Percentiles rank a stretch among this genome's conserved stretches.
Evolutionary conservation across 2,113 vertebrate species (phyloP).

Genomic region (Cyanoramphus novaezelandiae): DNA sequence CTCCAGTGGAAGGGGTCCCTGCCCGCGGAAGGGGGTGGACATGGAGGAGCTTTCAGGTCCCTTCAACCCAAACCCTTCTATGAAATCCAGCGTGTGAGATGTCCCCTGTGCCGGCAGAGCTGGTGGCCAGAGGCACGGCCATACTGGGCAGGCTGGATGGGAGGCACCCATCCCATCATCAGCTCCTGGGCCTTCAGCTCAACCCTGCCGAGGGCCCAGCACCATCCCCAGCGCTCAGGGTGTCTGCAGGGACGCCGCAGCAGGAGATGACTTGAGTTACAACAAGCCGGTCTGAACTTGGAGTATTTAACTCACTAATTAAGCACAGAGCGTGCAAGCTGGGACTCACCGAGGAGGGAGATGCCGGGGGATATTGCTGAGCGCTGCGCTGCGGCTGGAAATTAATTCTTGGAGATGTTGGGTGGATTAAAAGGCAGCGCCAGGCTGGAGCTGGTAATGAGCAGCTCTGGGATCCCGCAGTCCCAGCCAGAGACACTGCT

Average conservation of each 20-base stretch:
- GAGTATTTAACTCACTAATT: conserved; percentile 30
- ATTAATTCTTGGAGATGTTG: conserved; percentile 2
- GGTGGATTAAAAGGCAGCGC: neutral
- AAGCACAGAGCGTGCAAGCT: neutral
- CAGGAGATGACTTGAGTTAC: neutral
- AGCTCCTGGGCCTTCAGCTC: neutral
- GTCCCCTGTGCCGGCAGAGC: neutral
- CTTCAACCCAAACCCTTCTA: neutral
- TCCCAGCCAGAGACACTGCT: neutral
- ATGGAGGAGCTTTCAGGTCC: neutral
- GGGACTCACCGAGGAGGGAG: neutral
- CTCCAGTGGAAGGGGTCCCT: too few relatives aligned
- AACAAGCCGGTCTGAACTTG: neutral
- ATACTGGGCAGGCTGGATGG: neutral
- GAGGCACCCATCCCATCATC: accelerated
- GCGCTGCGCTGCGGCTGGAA: neutral
- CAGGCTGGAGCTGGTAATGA: neutral
- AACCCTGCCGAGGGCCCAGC: accelerated
- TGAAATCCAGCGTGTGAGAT: accelerated
- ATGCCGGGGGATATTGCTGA: neutral
- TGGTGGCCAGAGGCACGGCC: neutral
- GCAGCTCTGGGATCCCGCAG: neutral
- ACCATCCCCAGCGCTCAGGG: neutral
- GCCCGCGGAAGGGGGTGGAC: neutral
- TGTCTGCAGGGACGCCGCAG: neutral